phyloP scores from a whole-genome alignment of 2,888 invertebrate species.

The Andrena praecox region DNA sequence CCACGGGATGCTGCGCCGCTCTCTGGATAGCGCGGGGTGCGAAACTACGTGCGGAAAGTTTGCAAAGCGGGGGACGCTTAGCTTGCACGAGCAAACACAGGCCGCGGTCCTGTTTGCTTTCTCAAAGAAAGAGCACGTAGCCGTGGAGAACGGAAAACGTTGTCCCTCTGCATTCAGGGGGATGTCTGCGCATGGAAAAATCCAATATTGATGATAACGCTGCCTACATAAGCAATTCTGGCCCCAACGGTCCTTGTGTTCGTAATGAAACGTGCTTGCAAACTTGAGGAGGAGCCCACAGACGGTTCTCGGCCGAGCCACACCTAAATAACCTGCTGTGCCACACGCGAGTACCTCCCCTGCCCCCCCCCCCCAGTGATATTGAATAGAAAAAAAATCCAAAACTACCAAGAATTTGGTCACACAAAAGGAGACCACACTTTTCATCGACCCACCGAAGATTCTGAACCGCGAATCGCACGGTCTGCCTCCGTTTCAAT shows the following conservation, averaged over 20 bases:
- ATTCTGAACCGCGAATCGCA: neutral
- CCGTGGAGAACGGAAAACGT: constrained; percentile 39
- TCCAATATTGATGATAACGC: constrained; percentile 66
- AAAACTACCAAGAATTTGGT: too few relatives aligned
- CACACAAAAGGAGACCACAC: neutral
- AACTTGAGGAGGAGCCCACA: constrained; percentile 22
- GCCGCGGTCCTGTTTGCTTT: constrained; percentile 55
- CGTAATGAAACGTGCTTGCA: constrained; percentile 57
- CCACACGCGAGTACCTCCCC: neutral
- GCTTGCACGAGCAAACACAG: constrained; percentile 63
- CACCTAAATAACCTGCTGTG: neutral
- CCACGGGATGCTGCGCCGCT: constrained; percentile 13
- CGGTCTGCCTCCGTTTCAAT: constrained; percentile 17
- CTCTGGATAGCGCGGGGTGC: constrained; percentile 10
- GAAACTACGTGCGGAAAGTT: constrained; percentile 46
- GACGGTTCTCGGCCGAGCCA: neutral
- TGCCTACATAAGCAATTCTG: constrained; percentile 51
- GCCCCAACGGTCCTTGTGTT: constrained; percentile 48
- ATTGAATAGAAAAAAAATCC: neutral
- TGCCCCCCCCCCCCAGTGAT: neutral
- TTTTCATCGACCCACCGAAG: neutral
- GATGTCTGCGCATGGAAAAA: constrained; percentile 50
- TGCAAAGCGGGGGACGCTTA: constrained; percentile 57
- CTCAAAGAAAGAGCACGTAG: constrained; percentile 53
- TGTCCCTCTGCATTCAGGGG: constrained; percentile 30